Base-by-base conservation (phyloP, 2,888 invertebrate species). In the Scaptodrosophila latifasciaeformis region DNA sequence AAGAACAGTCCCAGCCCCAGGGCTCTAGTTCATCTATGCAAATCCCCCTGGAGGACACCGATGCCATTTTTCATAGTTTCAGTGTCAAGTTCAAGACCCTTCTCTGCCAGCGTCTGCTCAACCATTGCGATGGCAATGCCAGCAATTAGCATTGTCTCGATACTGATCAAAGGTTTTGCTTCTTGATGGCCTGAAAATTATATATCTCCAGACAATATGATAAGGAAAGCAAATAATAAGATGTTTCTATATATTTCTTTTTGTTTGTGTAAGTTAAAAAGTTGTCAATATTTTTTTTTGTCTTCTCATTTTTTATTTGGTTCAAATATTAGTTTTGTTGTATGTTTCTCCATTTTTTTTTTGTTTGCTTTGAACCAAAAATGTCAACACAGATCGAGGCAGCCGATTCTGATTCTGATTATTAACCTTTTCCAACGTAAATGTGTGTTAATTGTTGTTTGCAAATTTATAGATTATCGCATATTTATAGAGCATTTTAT, bases 11-110 rank as follows among this genome's bases (percentile, higher is more conserved):
- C 1, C n/a, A 9, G 9, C 13, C 29, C 18, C 10, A 17, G 15
- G 15, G 17, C 39, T 9, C 42, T 13, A 5, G 21, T 15, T 12
- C 27, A 15, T 10, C 39, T 12, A 2, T 37, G 9, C 3, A 10
- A 10, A 17, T 17, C 39, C 62, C 58, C 53, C 68, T 86, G 44
- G 82, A 84, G 37, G 84, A 86, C 47, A 86, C 85, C 39, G 86
- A 86, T 63, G 74, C 81, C 55, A 86, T 87, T 49, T 87, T 87
- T 52, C 85, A 86, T 66, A 80, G 78, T 49, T 82, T 87, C 51
- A 83, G 85, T 59, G 85, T 85, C 13, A 85, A 83, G 67, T 87
- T 87, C 67, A 86, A 86, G 72, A 84, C 86, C 48, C 82, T 84
- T 52, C 70, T 86, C 51, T 86, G 86, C 69, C 86, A 86, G 81